Base-by-base conservation (phyloP, 2,888 invertebrate species). In the Chirona hameri region DNA sequence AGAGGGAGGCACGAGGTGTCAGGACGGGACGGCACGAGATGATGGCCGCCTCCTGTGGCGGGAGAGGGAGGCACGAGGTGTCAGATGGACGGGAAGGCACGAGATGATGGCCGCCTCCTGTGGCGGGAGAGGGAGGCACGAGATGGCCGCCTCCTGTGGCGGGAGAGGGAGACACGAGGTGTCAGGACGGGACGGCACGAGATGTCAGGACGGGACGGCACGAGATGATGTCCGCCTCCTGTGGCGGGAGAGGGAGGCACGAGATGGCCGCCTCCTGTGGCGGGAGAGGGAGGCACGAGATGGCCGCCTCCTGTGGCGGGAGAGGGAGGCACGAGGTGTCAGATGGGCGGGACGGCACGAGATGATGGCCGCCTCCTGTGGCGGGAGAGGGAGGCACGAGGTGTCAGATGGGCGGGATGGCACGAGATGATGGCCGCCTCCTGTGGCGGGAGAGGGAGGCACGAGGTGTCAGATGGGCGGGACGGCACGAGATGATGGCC, bases 161-260 rank as follows among this genome's bases (percentile, higher is more conserved):
- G 24, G 24, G 60, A 60, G 60, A 24, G 24, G 24, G 60, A 15
- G 39, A 39, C 39, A 39, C 39, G 39, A 39, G 39, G 39, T 39
- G 39, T 39, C 39, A 39, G 39, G n/a, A n/a, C n/a, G n/a, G n/a
- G n/a, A n/a, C n/a, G n/a, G n/a, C n/a, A n/a, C n/a, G n/a, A n/a
- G n/a, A n/a, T n/a, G n/a, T n/a, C n/a, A n/a, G n/a, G n/a, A 2
- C 7, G 39, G 39, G 85, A 84, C 31, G 85, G 85, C 18, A n/a
- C n/a, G 85, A 80, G 48, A 80, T 80, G 52, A 80, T 55, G 18
- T 52, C 12, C 29, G 80, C 27, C 80, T 80, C 52, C 80, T 80
- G 52, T 0, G 29, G 72, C 2, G 24, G 24, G 60, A 60, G 60
- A 24, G 24, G 24, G 60, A 15, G 39, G 7, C 39, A 39, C 39